phyloP scores from a whole-genome alignment of 2,113 vertebrate genomes.

The Cyanoliseus patagonus region DNA sequence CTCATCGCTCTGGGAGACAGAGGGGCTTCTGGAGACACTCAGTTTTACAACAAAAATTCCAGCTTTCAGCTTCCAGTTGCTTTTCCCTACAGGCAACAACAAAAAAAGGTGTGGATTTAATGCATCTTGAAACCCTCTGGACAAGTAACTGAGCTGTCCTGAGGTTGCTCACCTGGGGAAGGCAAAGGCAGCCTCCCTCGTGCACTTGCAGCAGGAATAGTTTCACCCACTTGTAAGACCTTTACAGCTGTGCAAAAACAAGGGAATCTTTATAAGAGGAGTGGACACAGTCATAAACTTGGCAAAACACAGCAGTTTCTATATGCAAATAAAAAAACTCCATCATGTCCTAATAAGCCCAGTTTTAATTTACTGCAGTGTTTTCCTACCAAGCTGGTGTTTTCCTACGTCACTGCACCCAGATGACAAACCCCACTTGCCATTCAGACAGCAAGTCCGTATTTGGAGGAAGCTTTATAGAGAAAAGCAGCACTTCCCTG shows the following conservation, averaged over 20 bases:
- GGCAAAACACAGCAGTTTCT: not conserved
- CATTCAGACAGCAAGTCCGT: not conserved
- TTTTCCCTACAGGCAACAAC: not conserved
- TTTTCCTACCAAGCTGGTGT: not conserved
- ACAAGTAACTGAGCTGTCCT: not conserved
- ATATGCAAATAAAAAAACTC: rapidly evolving
- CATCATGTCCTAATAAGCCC: not conserved
- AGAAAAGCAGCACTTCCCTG: not conserved
- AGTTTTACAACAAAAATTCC: not conserved
- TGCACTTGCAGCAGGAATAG: not conserved
- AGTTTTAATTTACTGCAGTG: not conserved
- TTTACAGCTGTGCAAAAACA: conserved; percentile 5
- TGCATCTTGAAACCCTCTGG: rapidly evolving
- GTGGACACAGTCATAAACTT: not conserved
- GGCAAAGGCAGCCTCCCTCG: not conserved
- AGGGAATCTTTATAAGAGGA: conserved; percentile 10
- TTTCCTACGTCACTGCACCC: not conserved
- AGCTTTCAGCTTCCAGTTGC: not conserved
- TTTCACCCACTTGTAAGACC: not conserved
- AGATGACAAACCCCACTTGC: not conserved
- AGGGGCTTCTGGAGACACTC: not conserved
- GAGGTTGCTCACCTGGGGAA: not conserved
- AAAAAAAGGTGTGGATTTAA: not conserved
- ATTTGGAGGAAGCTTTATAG: not conserved
- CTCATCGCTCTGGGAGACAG: not conserved